Evolutionary conservation across 2,113 vertebrate genomes (phyloP), one percentile per base, ranked within the genome.

Genomic region (Albula goreensis): DNA sequence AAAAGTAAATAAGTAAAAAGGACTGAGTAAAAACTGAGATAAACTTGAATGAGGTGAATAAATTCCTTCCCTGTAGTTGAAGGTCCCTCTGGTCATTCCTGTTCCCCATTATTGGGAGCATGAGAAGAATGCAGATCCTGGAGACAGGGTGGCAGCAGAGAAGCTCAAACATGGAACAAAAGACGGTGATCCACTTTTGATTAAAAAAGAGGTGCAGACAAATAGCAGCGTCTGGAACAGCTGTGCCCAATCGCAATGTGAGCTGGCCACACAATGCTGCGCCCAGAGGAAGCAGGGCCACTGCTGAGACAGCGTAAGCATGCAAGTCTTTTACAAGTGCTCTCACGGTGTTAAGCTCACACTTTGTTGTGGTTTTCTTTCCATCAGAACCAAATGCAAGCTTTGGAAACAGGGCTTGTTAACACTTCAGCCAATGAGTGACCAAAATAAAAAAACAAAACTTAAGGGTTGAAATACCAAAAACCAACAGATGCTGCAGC

Each of bases 161-260:
- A 87, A 83, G 48, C 22, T 81, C 4, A 77, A 52, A 49, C 10
- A 41, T n/a, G 1, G 0, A 66, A 22, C 66, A 53, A 53, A 83
- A 83, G 10, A 17, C 70, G 13, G 70, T 90, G 80, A 92, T 92
- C 88, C 88, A 60, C n/a, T 89, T 91, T 92, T 91, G 85, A 94
- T 94, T 90, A 88, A 83, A 88, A 88, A 86, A 79, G 84, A 87
- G 86, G 85, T 84, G 90, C 86, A 56, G 87, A 80, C 77, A 77
- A 1, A 83, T 83, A 81, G 84, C 63, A 48, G 52, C 79, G 22
- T 85, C 9, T 84, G 88, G 6, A 52, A 66, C 88, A 91, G 91
- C 90, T 92, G 89, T 22, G 48, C 1, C 87, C 90, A 82, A 83
- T 85, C n/a, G 86, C 77, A 31, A 31, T 9, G 11, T 49, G 22